phyloP scores from a whole-genome alignment of 2,888 invertebrate genomes.

The Pardosa pseudoannulata region DNA sequence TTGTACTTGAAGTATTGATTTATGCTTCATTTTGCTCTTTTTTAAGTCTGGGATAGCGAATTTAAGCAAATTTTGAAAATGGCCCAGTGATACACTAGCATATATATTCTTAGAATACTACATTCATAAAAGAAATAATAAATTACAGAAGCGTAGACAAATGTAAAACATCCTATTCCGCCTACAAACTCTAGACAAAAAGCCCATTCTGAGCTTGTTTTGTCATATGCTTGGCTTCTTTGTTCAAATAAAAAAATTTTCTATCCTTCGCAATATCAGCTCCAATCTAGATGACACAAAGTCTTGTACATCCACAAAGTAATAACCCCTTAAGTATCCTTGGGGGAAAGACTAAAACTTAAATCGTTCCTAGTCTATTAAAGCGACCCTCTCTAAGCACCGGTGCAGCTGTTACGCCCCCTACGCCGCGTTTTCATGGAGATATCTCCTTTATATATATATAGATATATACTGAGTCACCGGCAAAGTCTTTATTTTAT shows the following conservation, averaged over 20 bases:
- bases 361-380: constrained; percentile 71
- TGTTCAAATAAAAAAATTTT: not conserved
- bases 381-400: constrained; percentile 68
- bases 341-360: constrained; percentile 60
- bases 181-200: too few species aligned
- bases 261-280: not conserved
- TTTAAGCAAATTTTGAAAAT: too few species aligned
- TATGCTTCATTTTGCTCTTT: too few species aligned
- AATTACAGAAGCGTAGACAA: too few species aligned
- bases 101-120: too few species aligned
- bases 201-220: too few species aligned
- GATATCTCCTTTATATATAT: constrained; percentile 42
- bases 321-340: constrained; percentile 69
- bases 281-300: constrained; percentile 64
- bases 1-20: too few species aligned
- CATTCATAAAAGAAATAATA: too few species aligned
- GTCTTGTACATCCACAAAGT: constrained; percentile 70
- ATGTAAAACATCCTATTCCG: too few species aligned
- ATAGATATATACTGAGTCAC: constrained; percentile 56
- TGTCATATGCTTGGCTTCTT: too few species aligned
- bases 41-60: too few species aligned
- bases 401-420: constrained; percentile 51
- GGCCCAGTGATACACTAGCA: too few species aligned
- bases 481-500: constrained; percentile 63
- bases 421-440: constrained; percentile 54